A percentile compares a stretch with the other conserved stretches of the same genome.
These are phyloP conservation scores for Melangyna quadrimaculata DNA, from an alignment of 2,888 invertebrate species.

Conservation along the genomic window DNA sequence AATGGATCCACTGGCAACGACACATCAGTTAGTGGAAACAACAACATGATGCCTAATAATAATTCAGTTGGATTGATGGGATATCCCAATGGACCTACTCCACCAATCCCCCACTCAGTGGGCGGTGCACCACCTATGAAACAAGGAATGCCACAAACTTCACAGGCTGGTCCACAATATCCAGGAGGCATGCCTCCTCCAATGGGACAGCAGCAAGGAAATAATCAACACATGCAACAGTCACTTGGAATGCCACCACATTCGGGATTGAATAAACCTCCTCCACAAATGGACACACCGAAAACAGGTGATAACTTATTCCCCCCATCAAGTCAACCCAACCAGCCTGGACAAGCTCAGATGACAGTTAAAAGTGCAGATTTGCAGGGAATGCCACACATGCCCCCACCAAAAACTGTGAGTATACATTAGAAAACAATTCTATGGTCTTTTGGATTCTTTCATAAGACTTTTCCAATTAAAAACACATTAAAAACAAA, in stretches of 20 bases:
- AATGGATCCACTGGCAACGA: conserved; percentile 46
- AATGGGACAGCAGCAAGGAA: conserved; percentile 64
- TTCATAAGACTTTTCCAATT: no score
- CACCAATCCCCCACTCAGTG: conserved; percentile 57
- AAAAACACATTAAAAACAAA: no score
- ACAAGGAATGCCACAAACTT: conserved; percentile 21
- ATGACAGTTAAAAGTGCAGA: conserved; percentile 78
- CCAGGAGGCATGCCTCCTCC: conserved; percentile 50
- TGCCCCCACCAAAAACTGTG: conserved; percentile 77
- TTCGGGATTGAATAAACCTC: conserved; percentile 74
- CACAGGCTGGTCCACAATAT: conserved; percentile 58
- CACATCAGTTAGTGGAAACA: conserved; percentile 35
- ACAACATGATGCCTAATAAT: conserved; percentile 56
- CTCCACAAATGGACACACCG: conserved; percentile 53
- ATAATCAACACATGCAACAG: conserved; percentile 67
- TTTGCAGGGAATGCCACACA: conserved; percentile 78
- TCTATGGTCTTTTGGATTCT: no score
- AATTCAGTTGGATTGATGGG: conserved; percentile 55
- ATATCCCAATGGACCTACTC: conserved; percentile 57
- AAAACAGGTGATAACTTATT: conserved; percentile 54
- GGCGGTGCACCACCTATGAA: conserved; percentile 49
- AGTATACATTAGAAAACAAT: not conserved
- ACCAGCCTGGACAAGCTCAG: conserved; percentile 75
- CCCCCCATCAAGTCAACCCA: conserved; percentile 73
- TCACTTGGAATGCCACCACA: conserved; percentile 26